Evolutionary conservation across 2,113 vertebrate species (phyloP).

Genomic region (Corvus cornix): DNA sequence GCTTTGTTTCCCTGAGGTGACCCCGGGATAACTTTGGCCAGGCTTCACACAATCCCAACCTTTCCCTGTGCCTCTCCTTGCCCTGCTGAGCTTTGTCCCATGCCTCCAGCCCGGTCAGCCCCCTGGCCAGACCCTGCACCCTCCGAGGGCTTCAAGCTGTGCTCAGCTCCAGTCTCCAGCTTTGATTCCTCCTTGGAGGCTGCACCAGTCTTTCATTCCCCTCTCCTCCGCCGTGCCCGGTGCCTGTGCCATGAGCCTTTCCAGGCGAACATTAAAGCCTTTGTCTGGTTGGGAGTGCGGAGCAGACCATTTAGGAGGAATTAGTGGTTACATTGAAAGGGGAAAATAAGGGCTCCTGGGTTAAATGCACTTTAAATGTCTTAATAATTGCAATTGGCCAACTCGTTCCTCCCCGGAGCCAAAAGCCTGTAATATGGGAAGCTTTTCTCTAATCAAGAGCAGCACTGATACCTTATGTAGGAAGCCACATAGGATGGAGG

Average conservation of each 20-base stretch:
- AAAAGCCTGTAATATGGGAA: constrained; percentile 66
- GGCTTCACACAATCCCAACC: background rate
- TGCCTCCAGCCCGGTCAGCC: background rate
- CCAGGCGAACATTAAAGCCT: constrained; percentile 51
- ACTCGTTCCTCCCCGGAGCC: constrained; percentile 58
- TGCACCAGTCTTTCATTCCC: background rate
- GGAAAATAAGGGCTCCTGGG: constrained; percentile 56
- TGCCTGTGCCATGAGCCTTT: constrained; percentile 4
- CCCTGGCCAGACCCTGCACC: background rate
- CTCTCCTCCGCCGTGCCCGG: background rate
- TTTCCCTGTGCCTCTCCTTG: background rate
- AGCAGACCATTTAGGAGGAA: constrained; percentile 46
- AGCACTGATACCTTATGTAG: constrained; percentile 56
- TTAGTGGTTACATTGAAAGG: constrained; percentile 58
- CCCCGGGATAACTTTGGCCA: background rate
- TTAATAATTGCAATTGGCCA: constrained; percentile 71
- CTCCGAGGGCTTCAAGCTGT: background rate
- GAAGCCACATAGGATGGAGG: constrained; percentile 56
- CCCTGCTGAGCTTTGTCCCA: background rate
- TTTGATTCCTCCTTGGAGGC: background rate
- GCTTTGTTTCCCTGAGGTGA: background rate
- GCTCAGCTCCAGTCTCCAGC: background rate
- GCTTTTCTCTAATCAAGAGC: constrained; percentile 61
- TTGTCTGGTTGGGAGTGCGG: constrained; percentile 27
- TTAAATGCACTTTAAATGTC: constrained; percentile 70